Conservation (phyloP, 2,797 vertebrate species). For the Vultur gryphus region DNA sequence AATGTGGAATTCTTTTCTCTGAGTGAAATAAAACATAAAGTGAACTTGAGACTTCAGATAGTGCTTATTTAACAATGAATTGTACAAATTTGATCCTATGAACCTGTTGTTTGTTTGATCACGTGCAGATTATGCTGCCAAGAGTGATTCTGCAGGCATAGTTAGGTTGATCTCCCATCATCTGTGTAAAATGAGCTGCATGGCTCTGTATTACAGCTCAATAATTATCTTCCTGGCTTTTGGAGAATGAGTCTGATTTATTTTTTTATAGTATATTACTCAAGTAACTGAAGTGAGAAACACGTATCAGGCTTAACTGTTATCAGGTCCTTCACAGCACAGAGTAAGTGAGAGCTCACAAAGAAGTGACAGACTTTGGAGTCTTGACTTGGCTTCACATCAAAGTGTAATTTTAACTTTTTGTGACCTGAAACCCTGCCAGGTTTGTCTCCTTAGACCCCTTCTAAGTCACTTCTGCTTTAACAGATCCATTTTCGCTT, state of each 20-base stretch:
- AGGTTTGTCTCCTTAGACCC: background rate
- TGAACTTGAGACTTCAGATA: constrained; percentile 7
- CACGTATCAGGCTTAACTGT: background rate
- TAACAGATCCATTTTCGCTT: background rate
- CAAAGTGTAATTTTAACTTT: constrained; percentile 27
- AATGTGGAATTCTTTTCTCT: background rate
- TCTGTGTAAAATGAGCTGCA: background rate
- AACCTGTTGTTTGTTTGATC: background rate
- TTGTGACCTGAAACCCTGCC: background rate
- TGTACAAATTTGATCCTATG: background rate
- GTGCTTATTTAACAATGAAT: background rate
- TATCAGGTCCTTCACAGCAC: background rate
- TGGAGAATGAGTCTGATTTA: background rate
- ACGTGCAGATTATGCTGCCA: background rate
- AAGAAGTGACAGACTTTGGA: background rate
- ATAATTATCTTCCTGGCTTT: background rate
- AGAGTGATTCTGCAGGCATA: background rate
- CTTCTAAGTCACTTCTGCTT: background rate
- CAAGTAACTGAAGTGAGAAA: background rate
- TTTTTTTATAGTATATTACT: background rate
- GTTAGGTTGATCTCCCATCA: background rate
- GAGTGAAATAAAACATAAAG: background rate
- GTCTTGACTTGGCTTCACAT: background rate
- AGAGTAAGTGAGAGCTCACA: background rate
- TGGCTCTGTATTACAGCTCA: background rate